Base-by-base conservation (phyloP, 2,113 vertebrate genomes). In the Dasyornis broadbenti region DNA sequence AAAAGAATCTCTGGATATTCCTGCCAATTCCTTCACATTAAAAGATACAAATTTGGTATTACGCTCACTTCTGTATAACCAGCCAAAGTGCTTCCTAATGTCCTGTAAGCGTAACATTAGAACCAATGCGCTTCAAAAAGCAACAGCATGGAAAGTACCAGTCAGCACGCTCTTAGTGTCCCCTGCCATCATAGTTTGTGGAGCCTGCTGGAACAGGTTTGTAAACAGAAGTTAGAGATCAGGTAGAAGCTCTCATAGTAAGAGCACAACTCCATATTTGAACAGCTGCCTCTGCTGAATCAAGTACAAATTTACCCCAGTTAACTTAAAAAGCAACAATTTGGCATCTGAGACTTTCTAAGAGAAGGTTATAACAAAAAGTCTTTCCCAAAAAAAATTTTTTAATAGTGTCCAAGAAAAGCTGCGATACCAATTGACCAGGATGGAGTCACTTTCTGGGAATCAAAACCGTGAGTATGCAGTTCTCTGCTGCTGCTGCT, bases 401-500 rank as follows among this genome's bases (percentile, higher is more conserved):
- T 13, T 31, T n/a, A 49, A 12, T 23, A 52, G 11, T 2, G 20
- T 83, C 57, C 84, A 82, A 76, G 63, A 77, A 42, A 20, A 82
- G 10, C 16, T 26, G 70, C 30, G 53, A 28, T 15, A 44, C 4
- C 68, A 42, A 0, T 0, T 44, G 63, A 63, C 5, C 33, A 49
- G 39, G 11, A 15, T 0, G 11, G 35, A 33, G 78, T 64, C 13
- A 28, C 10, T 49, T 50, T 17, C 6, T 65, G 81, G 28, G 4
- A 35, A 65, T 81, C 97, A 98, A 71, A 98, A 98, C 11, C 98
- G 96, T 0, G 98, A 96, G 75, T 98, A 98, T 0, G 98, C 97
- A 3, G 95, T 98, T n/a, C 98, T 95, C 78, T 97, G 97, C 80
- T 97, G 97, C 3, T 98, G 98, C 57, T 98, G 98, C 59, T 98